Percentiles rank a stretch among this genome's conserved stretches.
Conservation (phyloP, 2,888 invertebrate genomes). For the Drosophila picticornis region DNA sequence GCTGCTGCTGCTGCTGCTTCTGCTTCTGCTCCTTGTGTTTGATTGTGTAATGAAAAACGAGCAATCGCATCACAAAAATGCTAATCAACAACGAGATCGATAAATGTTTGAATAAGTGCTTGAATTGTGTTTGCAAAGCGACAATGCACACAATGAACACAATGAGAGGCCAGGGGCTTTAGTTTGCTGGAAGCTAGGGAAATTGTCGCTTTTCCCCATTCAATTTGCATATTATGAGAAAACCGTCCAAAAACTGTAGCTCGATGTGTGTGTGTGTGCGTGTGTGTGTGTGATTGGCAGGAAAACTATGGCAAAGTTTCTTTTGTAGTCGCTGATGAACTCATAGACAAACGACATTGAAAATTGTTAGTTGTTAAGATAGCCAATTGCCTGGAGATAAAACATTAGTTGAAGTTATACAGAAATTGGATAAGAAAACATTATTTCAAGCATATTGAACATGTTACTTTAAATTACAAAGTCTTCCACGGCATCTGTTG, state of each 20-base stretch:
- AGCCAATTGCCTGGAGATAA: neutral
- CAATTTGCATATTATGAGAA: constrained; percentile 74
- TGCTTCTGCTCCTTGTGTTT: neutral
- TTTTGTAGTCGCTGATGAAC: constrained; percentile 30
- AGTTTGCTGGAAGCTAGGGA: constrained; percentile 30
- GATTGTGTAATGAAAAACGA: constrained; percentile 54
- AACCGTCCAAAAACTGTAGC: constrained; percentile 27
- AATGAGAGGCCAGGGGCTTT: constrained; percentile 7
- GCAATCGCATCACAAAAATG: constrained; percentile 61
- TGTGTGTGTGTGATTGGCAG: constrained; percentile 32
- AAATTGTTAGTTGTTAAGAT: constrained; percentile 8
- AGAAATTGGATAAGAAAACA: neutral
- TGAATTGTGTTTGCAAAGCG: constrained; percentile 57
- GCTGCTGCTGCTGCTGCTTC: neutral
- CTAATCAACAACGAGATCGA: constrained; percentile 77
- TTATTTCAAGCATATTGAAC: neutral
- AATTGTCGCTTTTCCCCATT: constrained; percentile 66
- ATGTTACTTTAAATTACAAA: neutral
- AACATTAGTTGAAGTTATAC: neutral
- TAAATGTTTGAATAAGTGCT: constrained; percentile 71
- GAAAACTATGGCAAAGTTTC: constrained; percentile 23
- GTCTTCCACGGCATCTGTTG: neutral
- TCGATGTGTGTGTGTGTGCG: neutral
- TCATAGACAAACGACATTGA: constrained; percentile 25
- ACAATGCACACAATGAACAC: constrained; percentile 44